Evolutionary conservation across 1,140 invertebrate species (phyloP).

Genomic region (Chymomyza costata): DNA sequence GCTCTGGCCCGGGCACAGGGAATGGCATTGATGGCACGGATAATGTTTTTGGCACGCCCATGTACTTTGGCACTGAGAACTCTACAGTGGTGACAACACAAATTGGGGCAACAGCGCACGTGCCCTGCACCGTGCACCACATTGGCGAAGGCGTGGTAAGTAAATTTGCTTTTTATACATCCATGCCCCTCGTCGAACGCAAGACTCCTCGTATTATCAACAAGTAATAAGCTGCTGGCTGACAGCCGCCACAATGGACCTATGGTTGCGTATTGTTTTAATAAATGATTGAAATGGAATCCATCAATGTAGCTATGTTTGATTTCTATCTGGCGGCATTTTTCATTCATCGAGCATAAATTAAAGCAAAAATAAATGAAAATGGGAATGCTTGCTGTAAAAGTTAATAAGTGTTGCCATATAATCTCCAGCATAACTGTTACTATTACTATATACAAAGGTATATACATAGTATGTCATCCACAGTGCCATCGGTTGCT

Average conservation of each 20-base stretch:
- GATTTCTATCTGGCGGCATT: too few species aligned
- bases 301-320: slow-evolving; percentile 55
- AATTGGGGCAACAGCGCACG: slow-evolving; percentile 86
- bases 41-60: slow-evolving; percentile 74
- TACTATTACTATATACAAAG: too few species aligned
- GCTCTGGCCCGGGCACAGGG: slow-evolving; percentile 34
- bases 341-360: too few species aligned
- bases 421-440: too few species aligned
- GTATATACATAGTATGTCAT: too few species aligned
- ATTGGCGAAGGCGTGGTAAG: slow-evolving; percentile 91
- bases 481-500: not conserved
- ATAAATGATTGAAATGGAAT: slow-evolving; percentile 64
- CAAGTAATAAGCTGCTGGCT: too few species aligned
- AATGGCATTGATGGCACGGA: slow-evolving; percentile 50
- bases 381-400: slow-evolving; percentile 22
- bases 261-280: slow-evolving; percentile 35
- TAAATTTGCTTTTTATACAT: slow-evolving; percentile 38
- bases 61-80: slow-evolving; percentile 88
- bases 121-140: slow-evolving; percentile 88
- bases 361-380: slow-evolving; percentile 5
- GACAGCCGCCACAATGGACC: not conserved
- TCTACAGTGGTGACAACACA: slow-evolving; percentile 87
- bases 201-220: not conserved
- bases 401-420: slow-evolving; percentile 42
- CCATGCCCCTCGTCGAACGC: not conserved